A percentile compares a stretch with the other conserved stretches of the same genome.
Evolutionary conservation across 1,140 invertebrate species (phyloP).

Genomic region (Armadillidium nasatum): DNA sequence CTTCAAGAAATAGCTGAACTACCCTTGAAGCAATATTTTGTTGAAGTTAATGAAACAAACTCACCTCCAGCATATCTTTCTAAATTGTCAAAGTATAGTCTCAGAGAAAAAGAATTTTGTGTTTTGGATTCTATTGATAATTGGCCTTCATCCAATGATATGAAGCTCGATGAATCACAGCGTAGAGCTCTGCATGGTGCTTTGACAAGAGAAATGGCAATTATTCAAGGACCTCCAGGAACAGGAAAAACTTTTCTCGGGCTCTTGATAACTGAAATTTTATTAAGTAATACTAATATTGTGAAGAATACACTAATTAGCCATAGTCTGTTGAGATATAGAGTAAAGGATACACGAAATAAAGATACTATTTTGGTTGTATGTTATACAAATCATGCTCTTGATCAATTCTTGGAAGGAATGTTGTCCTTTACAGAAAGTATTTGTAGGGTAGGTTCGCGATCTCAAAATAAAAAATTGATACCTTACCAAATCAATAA

Average conservation of each 20-base stretch:
- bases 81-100: conserved; percentile 23
- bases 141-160: conserved; percentile 27
- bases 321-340: too few relatives aligned
- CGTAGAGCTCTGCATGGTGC: conserved; percentile 51
- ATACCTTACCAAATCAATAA: conserved; percentile 44
- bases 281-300: conserved; percentile 54
- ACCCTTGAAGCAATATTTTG: conserved; percentile 49
- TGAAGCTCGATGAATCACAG: conserved; percentile 50
- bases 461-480: conserved; percentile 60
- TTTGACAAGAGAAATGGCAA: conserved; percentile 54
- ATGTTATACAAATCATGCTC: conserved; percentile 79
- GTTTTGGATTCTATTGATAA: too few relatives aligned
- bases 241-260: conserved; percentile 77
- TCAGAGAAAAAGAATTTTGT: background rate
- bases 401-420: conserved; percentile 83
- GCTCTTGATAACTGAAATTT: conserved; percentile 59
- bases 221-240: conserved; percentile 73
- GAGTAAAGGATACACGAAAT: conserved; percentile 37
- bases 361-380: conserved; percentile 61
- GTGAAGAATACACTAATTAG: too few relatives aligned
- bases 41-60: conserved; percentile 38
- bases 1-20: conserved; percentile 49
- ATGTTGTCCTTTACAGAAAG: conserved; percentile 52
- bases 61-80: conserved; percentile 31
- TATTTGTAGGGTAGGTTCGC: conserved; percentile 67